Conservation (phyloP, 2,797 vertebrate genomes). For the Luscinia megarhynchos region DNA sequence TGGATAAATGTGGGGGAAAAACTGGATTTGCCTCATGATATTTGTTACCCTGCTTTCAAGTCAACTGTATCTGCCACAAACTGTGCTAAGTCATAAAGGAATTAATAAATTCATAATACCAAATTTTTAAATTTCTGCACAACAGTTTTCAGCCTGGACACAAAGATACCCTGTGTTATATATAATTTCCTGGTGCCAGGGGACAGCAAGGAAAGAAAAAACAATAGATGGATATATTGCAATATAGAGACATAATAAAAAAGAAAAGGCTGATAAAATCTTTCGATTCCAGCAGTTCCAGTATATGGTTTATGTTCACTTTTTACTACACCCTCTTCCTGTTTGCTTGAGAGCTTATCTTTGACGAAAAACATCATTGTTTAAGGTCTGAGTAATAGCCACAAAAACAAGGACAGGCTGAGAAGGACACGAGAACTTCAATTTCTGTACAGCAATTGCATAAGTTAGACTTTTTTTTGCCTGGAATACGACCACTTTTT, state of each 20-base stretch:
- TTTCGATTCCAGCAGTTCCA: slow-evolving; percentile 10
- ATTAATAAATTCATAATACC: background rate
- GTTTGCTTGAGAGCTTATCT: slow-evolving; percentile 50
- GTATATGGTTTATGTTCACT: slow-evolving; percentile 14
- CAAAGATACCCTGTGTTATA: background rate
- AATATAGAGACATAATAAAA: slow-evolving; percentile 8
- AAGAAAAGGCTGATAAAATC: slow-evolving; percentile 27
- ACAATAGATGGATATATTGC: background rate
- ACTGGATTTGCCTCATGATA: background rate
- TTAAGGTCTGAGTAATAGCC: slow-evolving; percentile 37
- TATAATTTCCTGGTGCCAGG: background rate
- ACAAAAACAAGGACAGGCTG: background rate
- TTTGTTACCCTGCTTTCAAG: background rate
- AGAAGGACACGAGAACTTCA: background rate
- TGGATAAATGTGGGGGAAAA: background rate
- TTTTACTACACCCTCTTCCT: slow-evolving; percentile 54
- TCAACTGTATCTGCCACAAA: background rate
- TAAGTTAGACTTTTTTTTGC: background rate
- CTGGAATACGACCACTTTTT: background rate
- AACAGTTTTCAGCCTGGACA: background rate
- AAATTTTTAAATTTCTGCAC: background rate
- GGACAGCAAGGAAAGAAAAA: background rate
- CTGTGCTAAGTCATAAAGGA: background rate
- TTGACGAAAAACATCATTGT: slow-evolving; percentile 46
- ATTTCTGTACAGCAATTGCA: background rate